Evolutionary conservation across 2,888 invertebrate species (phyloP).

Genomic region (Drosophila infuscata): DNA sequence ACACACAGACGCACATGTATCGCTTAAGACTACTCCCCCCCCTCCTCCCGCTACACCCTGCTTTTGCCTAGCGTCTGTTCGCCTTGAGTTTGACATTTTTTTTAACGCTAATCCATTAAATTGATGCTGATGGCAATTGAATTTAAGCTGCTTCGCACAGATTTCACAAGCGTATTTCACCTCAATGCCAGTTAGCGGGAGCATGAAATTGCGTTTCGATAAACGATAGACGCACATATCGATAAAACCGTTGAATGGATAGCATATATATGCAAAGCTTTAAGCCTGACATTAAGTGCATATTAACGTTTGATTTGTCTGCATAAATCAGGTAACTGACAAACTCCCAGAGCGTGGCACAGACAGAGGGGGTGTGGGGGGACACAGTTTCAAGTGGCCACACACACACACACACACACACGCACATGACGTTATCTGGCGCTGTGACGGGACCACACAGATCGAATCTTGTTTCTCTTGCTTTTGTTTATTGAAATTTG

Average conservation of each 20-base stretch:
- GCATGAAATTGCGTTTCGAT: constrained; percentile 63
- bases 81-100: constrained; percentile 49
- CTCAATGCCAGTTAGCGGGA: constrained; percentile 50
- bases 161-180: constrained; percentile 58
- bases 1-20: constrained; percentile 6
- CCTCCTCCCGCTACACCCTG: background rate
- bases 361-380: background rate
- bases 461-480: constrained; percentile 16
- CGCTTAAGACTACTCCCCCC: constrained; percentile 20
- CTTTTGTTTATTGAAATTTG: constrained; percentile 69
- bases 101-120: constrained; percentile 78
- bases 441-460: constrained; percentile 63
- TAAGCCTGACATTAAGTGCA: constrained; percentile 58
- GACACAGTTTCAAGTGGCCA: constrained; percentile 60
- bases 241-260: background rate
- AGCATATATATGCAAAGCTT: background rate
- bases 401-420: constrained; percentile 44
- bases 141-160: constrained; percentile 73
- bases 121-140: constrained; percentile 79
- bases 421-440: constrained; percentile 39
- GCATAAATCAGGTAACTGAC: constrained; percentile 55
- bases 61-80: background rate
- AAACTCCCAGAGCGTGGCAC: background rate
- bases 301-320: constrained; percentile 75
- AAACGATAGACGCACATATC: constrained; percentile 38